Conservation (phyloP, 2,113 vertebrate species). For the Trematocara unimaculatum region DNA sequence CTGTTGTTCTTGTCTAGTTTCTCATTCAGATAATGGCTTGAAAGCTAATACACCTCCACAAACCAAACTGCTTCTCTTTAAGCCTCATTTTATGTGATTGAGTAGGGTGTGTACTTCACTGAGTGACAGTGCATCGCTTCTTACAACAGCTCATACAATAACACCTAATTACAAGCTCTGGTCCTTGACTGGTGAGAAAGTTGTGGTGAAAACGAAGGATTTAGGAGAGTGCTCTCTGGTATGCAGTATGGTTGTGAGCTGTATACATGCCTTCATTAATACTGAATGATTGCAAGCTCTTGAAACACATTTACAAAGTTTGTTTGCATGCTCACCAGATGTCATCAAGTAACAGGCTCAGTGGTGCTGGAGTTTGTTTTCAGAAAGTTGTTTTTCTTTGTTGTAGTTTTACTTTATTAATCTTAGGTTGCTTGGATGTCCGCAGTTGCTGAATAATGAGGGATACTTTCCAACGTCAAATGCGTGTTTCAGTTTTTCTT, state of each 20-base stretch:
- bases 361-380: background rate
- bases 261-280: slow-evolving; percentile 21
- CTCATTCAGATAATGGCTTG: background rate
- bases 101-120: background rate
- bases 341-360: background rate
- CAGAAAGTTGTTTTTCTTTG: background rate
- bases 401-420: background rate
- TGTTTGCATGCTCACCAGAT: background rate
- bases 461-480: background rate
- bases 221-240: background rate
- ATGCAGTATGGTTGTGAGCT: slow-evolving; percentile 12
- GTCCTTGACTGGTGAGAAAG: slow-evolving; percentile 19
- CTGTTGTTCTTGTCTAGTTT: slow-evolving; percentile 6
- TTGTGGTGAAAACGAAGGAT: slow-evolving; percentile 1
- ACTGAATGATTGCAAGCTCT: slow-evolving; percentile 15
- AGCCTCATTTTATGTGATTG: slow-evolving; percentile 4
- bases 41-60: background rate
- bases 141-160: slow-evolving; percentile 4
- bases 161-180: slow-evolving; percentile 9
- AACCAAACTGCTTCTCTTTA: background rate
- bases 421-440: background rate
- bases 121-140: background rate
- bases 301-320: slow-evolving; percentile 25
- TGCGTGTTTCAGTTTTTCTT: background rate
- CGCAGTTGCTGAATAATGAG: background rate